Evolutionary conservation across 2,888 invertebrate genomes (phyloP), one percentile per base, ranked within the genome.

Genomic region (Pyrgus malvae): DNA sequence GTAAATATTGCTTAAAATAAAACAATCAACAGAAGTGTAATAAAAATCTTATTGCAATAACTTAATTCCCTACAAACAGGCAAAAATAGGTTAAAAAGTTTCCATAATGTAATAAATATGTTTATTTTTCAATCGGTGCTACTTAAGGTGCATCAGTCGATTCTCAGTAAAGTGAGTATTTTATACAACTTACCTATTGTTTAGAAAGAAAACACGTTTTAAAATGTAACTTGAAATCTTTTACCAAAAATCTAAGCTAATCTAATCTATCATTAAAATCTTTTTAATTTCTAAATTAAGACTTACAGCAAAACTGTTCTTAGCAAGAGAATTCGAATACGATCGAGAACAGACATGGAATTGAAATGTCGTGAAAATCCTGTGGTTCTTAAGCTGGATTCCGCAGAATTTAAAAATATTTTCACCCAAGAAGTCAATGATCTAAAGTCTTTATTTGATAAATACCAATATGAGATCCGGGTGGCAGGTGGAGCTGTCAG

Each of bases 401-500:
- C 92, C 5, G 92, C 93, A 2, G 94, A 96, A 73, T 97, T 97
- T 69, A 92, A 92, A 59, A 92, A 93, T 31, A 91, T 98, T 50
- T 96, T 99, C 67, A 96, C 96, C 0, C 93, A 95, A 6, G 97
- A 98, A 83, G 89, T 99, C 44, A 81, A 91, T 17, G 81, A 85
- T 7, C 83, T 99, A 8, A 91, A 93, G 14, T 88, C 90, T 2
- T 64, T 99, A 7, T 99, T 99, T 76, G 91, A 94, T 55, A 94
- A 95, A 71, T 91, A 97, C 73, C 91, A 94, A 48, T 93, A 94
- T 91, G 97, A 99, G 82, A 89, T 99, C 55, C 91, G 99, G 65
- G 94, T 99, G 57, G 99, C 99, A 33, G 99, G 99, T 40, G 99
- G 99, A 3, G 98, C 99, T 12, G 99, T 99, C 0, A 93, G 96